Evolutionary conservation across 1,140 invertebrate species (phyloP), one percentile per base, ranked within the genome.

Genomic region (Lepidurus apus): DNA sequence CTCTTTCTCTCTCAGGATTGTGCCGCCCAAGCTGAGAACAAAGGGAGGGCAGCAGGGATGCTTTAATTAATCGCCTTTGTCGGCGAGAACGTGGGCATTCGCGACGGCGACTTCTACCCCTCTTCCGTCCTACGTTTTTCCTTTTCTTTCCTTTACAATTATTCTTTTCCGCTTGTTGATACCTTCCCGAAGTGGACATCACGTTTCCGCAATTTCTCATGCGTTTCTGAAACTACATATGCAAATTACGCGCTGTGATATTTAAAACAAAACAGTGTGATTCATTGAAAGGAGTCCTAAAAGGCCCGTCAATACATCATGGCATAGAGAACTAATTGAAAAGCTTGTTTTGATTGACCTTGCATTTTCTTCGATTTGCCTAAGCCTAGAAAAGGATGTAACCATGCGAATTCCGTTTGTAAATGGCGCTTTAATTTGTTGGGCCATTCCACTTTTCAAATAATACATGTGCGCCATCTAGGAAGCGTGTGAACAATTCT

Each of bases 1-100:
- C 21, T 65, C 53, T 65, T 65, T 65, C 53, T 65, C 53, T 13
- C 53, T 7, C 21, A 21, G 53, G 53, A 65, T 65, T 65, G 17
- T 65, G 53, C 53, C 53, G 53, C 53, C 53, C 53, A 65, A 65
- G 53, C 53, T 65, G 53, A 65, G 53, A 65, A 65, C 53, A 65
- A 65, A 65, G 53, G 53, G 53, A 65, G 53, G 53, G 53, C 53
- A 65, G 53, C 53, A 65, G 53, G 53, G 53, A 65, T 65, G 53
- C 53, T 65, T 65, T 65, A 65, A 65, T 65, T 65, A 65, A 65
- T 65, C 53, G 53, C 53, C 53, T 65, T 65, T 65, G 53, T 65
- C 53, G 53, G 53, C 53, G 53, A 65, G 53, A 65, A 65, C 53
- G 53, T 65, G 53, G 53, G 53, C 53, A 65, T 65, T 65, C 53